These are phyloP conservation scores for Artibeus jamaicensis DNA, from an alignment of 2,797 vertebrate genomes.

Conservation along the genomic window DNA sequence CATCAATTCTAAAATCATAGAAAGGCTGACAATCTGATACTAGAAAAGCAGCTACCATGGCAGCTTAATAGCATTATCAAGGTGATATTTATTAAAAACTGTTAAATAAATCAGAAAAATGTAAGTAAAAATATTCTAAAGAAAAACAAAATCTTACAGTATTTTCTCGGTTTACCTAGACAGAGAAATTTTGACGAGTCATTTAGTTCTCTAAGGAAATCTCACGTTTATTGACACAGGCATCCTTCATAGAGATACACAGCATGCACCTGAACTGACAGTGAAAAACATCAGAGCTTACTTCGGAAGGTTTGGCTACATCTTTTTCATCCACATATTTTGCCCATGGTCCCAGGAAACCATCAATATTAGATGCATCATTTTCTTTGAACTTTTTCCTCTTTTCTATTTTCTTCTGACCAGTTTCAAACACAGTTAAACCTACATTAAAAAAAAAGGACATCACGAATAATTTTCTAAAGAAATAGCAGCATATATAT, in stretches of 20 bases:
- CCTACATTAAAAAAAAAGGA: conserved; percentile 81
- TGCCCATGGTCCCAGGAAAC: conserved; percentile 96
- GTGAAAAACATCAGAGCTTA: conserved; percentile 79
- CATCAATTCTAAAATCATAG: neutral
- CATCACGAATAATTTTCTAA: neutral
- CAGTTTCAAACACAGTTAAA: conserved; percentile 96
- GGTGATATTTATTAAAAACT: neutral
- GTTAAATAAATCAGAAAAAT: conserved; percentile 22
- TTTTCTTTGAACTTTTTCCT: conserved; percentile 97
- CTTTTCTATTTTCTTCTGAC: conserved; percentile 93
- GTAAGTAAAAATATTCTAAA: conserved; percentile 21
- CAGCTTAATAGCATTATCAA: neutral
- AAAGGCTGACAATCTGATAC: neutral
- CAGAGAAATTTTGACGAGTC: conserved; percentile 29
- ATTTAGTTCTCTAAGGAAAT: conserved; percentile 38
- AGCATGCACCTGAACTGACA: neutral
- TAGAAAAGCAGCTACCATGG: neutral
- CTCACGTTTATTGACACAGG: conserved; percentile 5
- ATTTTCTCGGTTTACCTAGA: conserved; percentile 19
- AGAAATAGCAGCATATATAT: neutral
- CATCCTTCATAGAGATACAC: neutral
- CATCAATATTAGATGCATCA: conserved; percentile 94
- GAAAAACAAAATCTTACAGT: neutral
- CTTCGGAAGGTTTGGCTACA: conserved; percentile 95
- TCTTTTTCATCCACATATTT: conserved; percentile 97